Evolutionary conservation across 2,888 invertebrate genomes (phyloP), one percentile per base, ranked within the genome.

Genomic region (Druceiella hillmani): DNA sequence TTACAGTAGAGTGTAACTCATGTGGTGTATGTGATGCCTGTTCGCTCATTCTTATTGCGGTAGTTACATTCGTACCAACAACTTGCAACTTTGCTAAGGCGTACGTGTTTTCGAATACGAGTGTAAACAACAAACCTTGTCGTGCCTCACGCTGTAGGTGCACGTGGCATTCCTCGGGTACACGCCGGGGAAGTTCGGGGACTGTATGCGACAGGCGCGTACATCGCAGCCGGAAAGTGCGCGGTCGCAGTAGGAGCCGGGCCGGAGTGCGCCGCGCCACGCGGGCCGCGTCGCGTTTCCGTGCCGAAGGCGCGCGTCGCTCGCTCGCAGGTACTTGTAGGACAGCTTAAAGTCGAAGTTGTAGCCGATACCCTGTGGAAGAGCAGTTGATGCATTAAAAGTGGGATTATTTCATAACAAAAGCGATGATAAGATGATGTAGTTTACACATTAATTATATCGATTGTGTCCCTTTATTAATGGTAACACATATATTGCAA

Each of bases 161-260:
- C 87, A 87, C 50, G 87, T 87, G 44, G 89, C 83, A 62, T 90
- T 90, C 42, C 89, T 72, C 3, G 90, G 90, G 64, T 91, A 92
- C 48, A 88, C 81, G 35, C 91, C 91, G 7, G 90, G 90, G 62
- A 87, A 91, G 74, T 92, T 92, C 7, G 91, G 92, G 14, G 89
- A 89, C 64, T 87, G 86, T 43, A 88, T 80, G 45, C 86, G 79
- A 64, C 84, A 85, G 29, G 69, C 68, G 48, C 65, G 62, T 41
- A 78, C 74, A 61, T 83, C 83, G 61, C 88, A 88, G 58, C 83
- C 81, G 55, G 83, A 84, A 52, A 87, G 75, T 52, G 86, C 76
- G 53, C 87, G 78, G 66, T 87, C 87, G 64, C 88, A 88, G 61
- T 86, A 86, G 45, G 83, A 83, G 46, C 82, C 84, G 11, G 80